phyloP scores from a whole-genome alignment of 2,113 vertebrate species.

The Rissa tridactyla region DNA sequence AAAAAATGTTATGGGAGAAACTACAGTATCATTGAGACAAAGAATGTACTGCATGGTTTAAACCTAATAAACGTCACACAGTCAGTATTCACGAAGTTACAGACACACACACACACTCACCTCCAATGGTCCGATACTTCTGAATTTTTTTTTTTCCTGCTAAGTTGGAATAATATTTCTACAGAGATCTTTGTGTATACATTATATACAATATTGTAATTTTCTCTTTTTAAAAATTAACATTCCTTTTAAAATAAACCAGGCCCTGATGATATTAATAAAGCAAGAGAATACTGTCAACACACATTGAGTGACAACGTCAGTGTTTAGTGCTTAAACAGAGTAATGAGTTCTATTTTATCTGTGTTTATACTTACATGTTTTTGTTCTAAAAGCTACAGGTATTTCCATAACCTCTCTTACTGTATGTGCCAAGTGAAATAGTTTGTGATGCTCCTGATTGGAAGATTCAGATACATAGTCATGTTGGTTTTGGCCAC shows the following conservation, averaged over 20 bases:
- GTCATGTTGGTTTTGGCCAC: slow-evolving; percentile 57
- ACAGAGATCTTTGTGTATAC: slow-evolving; percentile 86
- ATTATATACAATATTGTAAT: slow-evolving; percentile 86
- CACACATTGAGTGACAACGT: slow-evolving; percentile 76
- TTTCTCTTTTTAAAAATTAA: slow-evolving; percentile 78
- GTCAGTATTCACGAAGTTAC: slow-evolving; percentile 81
- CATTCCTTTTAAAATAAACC: slow-evolving; percentile 76
- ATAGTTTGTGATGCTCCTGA: slow-evolving; percentile 59
- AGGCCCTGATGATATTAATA: slow-evolving; percentile 77
- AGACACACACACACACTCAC: slow-evolving; percentile 80
- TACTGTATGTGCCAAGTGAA: slow-evolving; percentile 60
- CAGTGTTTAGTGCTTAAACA: slow-evolving; percentile 76
- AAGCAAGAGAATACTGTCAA: slow-evolving; percentile 79
- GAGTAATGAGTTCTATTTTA: slow-evolving; percentile 75
- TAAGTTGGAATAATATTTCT: slow-evolving; percentile 88
- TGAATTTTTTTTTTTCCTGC: slow-evolving; percentile 72
- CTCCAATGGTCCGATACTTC: slow-evolving; percentile 78
- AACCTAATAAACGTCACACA: slow-evolving; percentile 83
- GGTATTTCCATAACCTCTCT: slow-evolving; percentile 73
- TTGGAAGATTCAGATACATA: slow-evolving; percentile 51
- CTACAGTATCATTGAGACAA: slow-evolving; percentile 80
- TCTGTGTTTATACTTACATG: slow-evolving; percentile 72
- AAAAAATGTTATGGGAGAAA: slow-evolving; percentile 72
- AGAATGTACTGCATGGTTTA: slow-evolving; percentile 79
- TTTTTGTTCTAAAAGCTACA: slow-evolving; percentile 73